Evolutionary conservation across 2,797 vertebrate species (phyloP).

Genomic region (Tympanoctomys barrerae): DNA sequence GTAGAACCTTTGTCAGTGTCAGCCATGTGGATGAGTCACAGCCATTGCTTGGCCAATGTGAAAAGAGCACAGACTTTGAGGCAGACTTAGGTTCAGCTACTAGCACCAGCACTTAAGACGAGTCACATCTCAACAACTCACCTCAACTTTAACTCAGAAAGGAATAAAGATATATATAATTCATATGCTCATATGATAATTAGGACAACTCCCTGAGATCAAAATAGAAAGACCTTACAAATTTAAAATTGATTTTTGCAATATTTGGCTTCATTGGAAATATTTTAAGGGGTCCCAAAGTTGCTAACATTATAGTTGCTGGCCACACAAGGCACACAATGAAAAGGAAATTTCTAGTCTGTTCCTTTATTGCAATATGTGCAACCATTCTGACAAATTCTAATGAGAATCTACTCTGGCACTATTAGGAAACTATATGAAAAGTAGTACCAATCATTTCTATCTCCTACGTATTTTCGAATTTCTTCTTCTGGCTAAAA

Average conservation of each 20-base stretch:
- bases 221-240: background rate
- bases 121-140: background rate
- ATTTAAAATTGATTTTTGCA: slow-evolving; percentile 7
- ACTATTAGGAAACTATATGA: slow-evolving; percentile 58
- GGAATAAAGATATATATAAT: background rate
- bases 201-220: background rate
- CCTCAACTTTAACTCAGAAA: background rate
- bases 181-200: background rate
- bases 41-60: no score
- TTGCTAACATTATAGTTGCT: background rate
- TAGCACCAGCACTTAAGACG: background rate
- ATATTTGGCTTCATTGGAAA: slow-evolving; percentile 36
- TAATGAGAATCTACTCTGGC: background rate
- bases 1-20: no score
- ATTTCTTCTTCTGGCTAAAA: slow-evolving; percentile 88
- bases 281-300: background rate
- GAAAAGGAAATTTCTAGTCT: background rate
- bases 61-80: background rate
- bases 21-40: no score
- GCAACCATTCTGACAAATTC: background rate
- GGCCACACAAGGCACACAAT: background rate
- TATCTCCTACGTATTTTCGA: slow-evolving; percentile 84
- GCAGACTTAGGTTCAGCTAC: background rate
- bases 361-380: background rate
- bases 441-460: slow-evolving; percentile 81